A percentile compares a stretch with the other conserved stretches of the same genome.
Evolutionary conservation across 64 coral and sea anemone genomes (phyloP).

Genomic region (Dendrophyllia cribrosa): DNA sequence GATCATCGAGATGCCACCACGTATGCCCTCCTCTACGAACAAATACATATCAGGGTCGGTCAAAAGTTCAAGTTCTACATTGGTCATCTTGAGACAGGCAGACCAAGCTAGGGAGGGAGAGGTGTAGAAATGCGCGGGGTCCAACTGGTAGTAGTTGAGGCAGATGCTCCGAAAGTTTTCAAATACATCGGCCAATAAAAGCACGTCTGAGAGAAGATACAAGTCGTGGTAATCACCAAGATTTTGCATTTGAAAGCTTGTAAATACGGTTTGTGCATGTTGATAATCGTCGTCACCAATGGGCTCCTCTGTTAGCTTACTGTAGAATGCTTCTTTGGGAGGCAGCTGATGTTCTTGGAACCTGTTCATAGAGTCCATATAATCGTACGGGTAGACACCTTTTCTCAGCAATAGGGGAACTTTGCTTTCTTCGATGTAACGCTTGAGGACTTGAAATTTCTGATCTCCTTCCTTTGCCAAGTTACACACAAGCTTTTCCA

Average conservation of each 20-base stretch:
- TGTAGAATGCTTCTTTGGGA: conserved; percentile 16
- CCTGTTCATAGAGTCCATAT: not conserved
- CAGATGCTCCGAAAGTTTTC: conserved; percentile 13
- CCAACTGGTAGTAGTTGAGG: conserved; percentile 4
- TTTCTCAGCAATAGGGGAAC: conserved; percentile 31
- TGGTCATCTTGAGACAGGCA: not conserved
- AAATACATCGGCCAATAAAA: conserved; percentile 6
- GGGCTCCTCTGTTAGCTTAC: not conserved
- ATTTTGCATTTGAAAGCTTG: not conserved
- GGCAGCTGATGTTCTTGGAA: conserved; percentile 16
- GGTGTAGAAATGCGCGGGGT: conserved; percentile 34
- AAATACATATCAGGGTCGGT: conserved; percentile 31
- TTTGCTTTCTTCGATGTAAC: not conserved
- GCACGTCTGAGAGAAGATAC: not conserved
- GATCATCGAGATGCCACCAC: conserved; percentile 2
- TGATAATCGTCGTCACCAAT: conserved; percentile 22
- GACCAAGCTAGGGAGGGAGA: not conserved
- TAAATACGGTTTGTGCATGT: conserved; percentile 20
- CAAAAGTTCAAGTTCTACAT: conserved; percentile 3
- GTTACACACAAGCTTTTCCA: conserved; percentile 50
- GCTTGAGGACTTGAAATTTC: conserved; percentile 26
- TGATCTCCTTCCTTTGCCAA: conserved; percentile 28
- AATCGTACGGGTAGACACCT: conserved; percentile 30
- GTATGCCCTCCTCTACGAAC: conserved; percentile 7
- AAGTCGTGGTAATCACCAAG: not conserved